Percentiles rank a stretch among this genome's conserved stretches.
These are phyloP conservation scores for Noctua pronuba DNA, from an alignment of 2,888 invertebrate species.

Conservation along the genomic window DNA sequence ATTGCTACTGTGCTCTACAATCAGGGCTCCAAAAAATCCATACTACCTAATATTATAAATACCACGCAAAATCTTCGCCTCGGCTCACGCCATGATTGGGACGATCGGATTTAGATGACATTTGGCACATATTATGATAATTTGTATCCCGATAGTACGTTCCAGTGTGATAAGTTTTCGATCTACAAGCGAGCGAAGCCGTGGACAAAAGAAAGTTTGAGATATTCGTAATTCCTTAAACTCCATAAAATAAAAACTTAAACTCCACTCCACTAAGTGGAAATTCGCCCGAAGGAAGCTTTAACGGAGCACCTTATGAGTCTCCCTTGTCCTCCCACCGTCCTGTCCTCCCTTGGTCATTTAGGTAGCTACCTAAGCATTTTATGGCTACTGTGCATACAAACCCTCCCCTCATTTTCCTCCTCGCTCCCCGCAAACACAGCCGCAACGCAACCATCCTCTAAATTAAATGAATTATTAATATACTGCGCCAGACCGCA, in stretches of 20 bases:
- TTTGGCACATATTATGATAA: not conserved
- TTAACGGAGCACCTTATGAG: no score
- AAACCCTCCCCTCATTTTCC: not conserved
- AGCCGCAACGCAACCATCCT: not conserved
- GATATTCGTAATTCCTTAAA: not conserved
- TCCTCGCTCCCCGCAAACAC: not conserved
- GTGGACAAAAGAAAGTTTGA: not conserved
- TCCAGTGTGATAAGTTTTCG: no score
- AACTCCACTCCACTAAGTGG: not conserved
- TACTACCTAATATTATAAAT: not conserved
- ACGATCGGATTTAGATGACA: not conserved
- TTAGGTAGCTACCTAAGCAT: not conserved
- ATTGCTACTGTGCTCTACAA: not conserved
- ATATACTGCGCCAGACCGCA: slow-evolving; percentile 22
- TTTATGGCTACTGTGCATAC: not conserved
- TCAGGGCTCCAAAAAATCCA: no score
- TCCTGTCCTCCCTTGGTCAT: slow-evolving; percentile 4
- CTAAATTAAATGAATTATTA: slow-evolving; percentile 47
- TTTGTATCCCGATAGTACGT: not conserved
- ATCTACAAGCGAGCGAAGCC: not conserved
- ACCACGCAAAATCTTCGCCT: no score
- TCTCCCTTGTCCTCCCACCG: not conserved
- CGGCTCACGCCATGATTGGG: no score
- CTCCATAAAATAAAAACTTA: not conserved
- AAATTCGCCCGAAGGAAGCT: not conserved